Evolutionary conservation across 2,113 vertebrate species (phyloP), one percentile per base, ranked within the genome.

Genomic region (Tychaedon coryphoeus): DNA sequence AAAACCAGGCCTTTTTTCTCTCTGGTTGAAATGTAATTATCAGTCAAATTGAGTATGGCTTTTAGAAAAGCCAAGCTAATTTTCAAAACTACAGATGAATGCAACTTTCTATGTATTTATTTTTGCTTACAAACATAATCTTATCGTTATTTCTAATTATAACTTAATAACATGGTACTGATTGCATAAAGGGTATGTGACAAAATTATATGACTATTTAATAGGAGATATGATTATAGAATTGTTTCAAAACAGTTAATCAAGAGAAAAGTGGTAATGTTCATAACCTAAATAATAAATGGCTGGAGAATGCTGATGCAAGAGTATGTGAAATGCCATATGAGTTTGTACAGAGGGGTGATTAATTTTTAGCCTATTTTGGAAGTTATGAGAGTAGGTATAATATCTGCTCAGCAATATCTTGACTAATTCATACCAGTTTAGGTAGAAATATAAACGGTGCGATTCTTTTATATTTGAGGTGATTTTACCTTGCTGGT

Each of bases 111-210:
- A 18, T 51, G 45, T 84, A 40, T 91, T 83, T 88, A 56, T 96
- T 96, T 96, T 87, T 96, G 90, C 93, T 94, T 97, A 70, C 92
- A 94, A 93, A 90, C 78, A 91, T 90, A 90, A 93, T 92, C 61
- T 87, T 94, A 91, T 51, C 40, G n/a, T 89, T 86, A 87, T 86
- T 95, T 89, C 85, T 93, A 94, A 90, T 84, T 75, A 62, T 92
- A 90, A 77, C 75, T 86, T 93, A 90, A 90, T 93, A 94, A 76
- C 78, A 42, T 73, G 70, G 42, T 90, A n/a, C 83, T 92, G 87
- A 94, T 91, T 94, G 57, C 65, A 76, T 74, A 86, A 93, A 79
- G 84, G n/a, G 25, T 81, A 70, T 75, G 29, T 89, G 93, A 88
- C 76, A 88, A 86, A 91, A 93, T 70, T 87, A n/a, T 93, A 33